Evolutionary conservation across 2,113 vertebrate genomes (phyloP), one percentile per base, ranked within the genome.

Genomic region (Triplophysa dalaica): DNA sequence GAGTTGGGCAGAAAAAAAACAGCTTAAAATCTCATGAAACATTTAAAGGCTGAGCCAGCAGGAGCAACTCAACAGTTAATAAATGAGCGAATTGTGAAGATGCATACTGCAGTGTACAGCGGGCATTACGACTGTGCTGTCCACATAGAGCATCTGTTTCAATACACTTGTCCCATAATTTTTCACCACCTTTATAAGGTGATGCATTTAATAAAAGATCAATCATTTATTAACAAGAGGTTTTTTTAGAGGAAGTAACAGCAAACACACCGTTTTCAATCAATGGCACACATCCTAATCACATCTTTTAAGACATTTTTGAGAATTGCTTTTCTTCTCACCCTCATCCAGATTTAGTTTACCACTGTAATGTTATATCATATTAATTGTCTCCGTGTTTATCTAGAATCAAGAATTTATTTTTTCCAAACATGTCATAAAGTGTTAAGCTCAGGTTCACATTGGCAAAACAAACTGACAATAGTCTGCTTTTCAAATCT

Each of bases 21-120:
- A 90, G 91, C 90, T 92, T 92, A 91, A 91, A 93, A 91, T 88
- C 88, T 90, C 88, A 94, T 94, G 85, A 92, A 93, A 92, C 85
- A 93, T 93, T 92, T 90, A 93, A 86, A 89, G 85, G 86, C 83
- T 83, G 88, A 87, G 86, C 79, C 86, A 83, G 89, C 88, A 87
- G 78, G 90, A 87, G 88, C 64, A 83, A 64, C 79, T 77, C 79
- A 82, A 86, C 74, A 79, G 85, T 86, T 91, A 92, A 92, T 92
- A 89, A 91, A 91, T 83, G 88, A 89, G 84, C 83, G 87, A 85
- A 85, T 17, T 56, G 81, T 77, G 75, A 86, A 84, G 87, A 86
- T 82, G 79, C 86, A 83, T 89, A 83, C 87, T 85, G 84, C 38
- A 74, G 86, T 83, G 87, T 85, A 86, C 84, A 85, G 83, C 78